phyloP scores from a whole-genome alignment of 1,140 invertebrate genomes.

The Colletes latitarsis region DNA sequence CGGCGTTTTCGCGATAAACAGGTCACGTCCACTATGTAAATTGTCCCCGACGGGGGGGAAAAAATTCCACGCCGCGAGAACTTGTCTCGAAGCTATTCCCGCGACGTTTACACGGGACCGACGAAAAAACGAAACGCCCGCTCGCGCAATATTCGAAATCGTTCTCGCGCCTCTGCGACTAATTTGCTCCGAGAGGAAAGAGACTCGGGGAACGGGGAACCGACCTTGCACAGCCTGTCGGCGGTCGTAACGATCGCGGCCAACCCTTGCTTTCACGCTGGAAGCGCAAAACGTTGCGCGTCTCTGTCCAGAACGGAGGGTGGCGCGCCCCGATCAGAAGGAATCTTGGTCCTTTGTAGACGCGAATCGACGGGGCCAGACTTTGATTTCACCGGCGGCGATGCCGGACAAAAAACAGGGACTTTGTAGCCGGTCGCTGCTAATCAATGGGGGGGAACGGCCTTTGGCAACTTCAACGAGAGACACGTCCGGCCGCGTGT shows the following conservation, averaged over 20 bases:
- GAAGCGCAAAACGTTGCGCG: background rate
- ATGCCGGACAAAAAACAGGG: constrained; percentile 13
- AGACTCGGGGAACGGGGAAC: no score
- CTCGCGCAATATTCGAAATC: no score
- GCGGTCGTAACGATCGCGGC: background rate
- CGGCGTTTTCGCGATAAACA: no score
- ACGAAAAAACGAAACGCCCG: no score
- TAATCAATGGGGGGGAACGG: constrained; percentile 35
- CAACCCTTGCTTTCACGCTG: background rate
- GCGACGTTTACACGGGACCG: no score
- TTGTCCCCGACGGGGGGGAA: no score
- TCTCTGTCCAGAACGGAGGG: background rate
- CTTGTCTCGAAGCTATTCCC: no score
- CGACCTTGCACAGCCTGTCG: background rate
- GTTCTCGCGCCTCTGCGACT: no score
- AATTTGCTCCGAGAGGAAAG: no score
- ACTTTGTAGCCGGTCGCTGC: constrained; percentile 37
- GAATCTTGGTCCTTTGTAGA: constrained; percentile 8
- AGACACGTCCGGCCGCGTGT: constrained; percentile 9
- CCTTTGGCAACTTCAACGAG: constrained; percentile 29
- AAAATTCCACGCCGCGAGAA: no score
- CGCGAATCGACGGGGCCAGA: background rate
- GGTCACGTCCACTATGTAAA: no score
- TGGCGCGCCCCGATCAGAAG: background rate
- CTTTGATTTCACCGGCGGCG: constrained; percentile 26